A percentile compares a stretch with the other conserved stretches of the same genome.
Evolutionary conservation across 35 echinoderm and acorn worm genomes (phyloP).

Genomic region (Stichopus chloronotus): DNA sequence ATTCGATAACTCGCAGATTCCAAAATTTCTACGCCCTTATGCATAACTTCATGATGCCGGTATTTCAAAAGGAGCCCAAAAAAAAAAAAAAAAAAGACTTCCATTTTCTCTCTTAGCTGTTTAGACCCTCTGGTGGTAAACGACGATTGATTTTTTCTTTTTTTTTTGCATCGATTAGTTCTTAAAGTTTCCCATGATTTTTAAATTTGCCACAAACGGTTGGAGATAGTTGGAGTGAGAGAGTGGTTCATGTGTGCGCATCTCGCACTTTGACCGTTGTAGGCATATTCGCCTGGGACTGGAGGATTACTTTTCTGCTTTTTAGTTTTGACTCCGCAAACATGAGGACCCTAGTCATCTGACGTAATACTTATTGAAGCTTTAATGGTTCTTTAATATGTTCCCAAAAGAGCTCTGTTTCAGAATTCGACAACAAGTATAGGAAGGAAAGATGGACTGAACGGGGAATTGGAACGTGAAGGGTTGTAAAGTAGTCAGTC

Average conservation of each 20-base stretch:
- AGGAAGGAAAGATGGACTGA: no score
- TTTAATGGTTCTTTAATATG: no score
- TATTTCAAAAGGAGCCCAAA: background rate
- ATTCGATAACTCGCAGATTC: background rate
- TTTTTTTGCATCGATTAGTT: background rate
- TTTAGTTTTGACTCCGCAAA: no score
- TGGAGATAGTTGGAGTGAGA: background rate
- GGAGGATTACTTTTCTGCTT: no score
- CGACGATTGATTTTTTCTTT: background rate
- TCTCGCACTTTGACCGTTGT: slow-evolving; percentile 20
- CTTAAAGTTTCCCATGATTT: slow-evolving; percentile 32
- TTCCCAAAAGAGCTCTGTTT: no score
- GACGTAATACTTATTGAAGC: no score
- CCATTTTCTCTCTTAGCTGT: background rate
- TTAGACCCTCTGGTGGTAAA: background rate
- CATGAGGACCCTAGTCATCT: no score
- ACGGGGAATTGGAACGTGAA: no score
- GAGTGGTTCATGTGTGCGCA: background rate
- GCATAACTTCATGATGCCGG: background rate
- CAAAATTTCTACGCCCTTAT: background rate
- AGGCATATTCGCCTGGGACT: no score
- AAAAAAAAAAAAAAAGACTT: background rate
- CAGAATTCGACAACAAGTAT: no score
- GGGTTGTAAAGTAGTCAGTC: no score
- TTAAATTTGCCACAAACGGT: slow-evolving; percentile 42